These are phyloP conservation scores for Neria commutata DNA, from an alignment of 2,888 invertebrate species.

Conservation along the genomic window DNA sequence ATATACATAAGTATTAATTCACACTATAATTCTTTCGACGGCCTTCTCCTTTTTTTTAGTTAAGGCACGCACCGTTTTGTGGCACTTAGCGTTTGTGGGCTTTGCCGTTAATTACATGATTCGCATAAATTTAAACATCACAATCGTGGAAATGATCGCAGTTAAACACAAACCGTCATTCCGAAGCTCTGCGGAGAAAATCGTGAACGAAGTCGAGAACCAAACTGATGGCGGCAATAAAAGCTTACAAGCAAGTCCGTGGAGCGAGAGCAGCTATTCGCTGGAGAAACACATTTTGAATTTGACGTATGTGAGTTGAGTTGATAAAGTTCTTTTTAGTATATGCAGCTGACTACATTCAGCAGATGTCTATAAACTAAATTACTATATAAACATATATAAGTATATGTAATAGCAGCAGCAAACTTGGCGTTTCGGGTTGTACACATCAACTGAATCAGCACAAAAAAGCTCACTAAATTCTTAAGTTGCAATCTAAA, in stretches of 20 bases:
- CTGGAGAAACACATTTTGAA: conserved; percentile 44
- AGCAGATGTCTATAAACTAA: too few relatives aligned
- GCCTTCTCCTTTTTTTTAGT: conserved; percentile 36
- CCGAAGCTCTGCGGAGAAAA: conserved; percentile 19
- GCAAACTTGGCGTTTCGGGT: too few relatives aligned
- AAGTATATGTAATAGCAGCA: too few relatives aligned
- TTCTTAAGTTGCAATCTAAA: too few relatives aligned
- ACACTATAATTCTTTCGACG: too few relatives aligned
- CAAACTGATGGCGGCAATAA: conserved; percentile 6
- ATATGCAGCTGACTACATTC: too few relatives aligned
- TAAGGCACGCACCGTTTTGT: conserved; percentile 64
- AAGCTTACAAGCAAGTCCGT: too few relatives aligned
- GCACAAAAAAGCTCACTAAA: too few relatives aligned
- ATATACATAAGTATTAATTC: background rate
- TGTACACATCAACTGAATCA: too few relatives aligned
- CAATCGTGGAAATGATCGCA: conserved; percentile 70
- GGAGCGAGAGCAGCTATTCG: conserved; percentile 34
- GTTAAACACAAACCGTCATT: conserved; percentile 17
- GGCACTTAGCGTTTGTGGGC: conserved; percentile 70
- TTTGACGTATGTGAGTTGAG: conserved; percentile 45
- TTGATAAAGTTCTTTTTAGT: background rate
- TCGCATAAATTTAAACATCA: conserved; percentile 71
- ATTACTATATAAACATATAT: too few relatives aligned
- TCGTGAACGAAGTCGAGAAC: conserved; percentile 20
- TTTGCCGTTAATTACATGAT: conserved; percentile 75